Evolutionary conservation across 2,113 vertebrate genomes (phyloP), one percentile per base, ranked within the genome.

Genomic region (Paralichthys olivaceus): DNA sequence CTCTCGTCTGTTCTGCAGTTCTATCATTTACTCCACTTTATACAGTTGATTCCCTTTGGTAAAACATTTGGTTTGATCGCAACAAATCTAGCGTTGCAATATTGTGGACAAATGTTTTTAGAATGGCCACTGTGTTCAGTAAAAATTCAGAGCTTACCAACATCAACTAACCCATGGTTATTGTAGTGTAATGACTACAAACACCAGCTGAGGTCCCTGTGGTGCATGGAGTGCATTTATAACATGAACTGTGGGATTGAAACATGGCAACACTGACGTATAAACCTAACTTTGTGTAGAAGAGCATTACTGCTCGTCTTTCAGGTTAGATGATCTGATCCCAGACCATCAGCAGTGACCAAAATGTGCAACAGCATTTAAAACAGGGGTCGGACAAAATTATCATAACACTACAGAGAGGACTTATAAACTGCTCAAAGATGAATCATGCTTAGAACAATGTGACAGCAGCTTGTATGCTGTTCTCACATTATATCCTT

Each of bases 121-220:
- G 7, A 53, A 7, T 47, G 13, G 43, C 15, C 43, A 19, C 37
- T 19, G 43, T 17, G 1, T 19, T 47, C 14, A 45, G 43, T 45
- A 45, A 17, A 45, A 45, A 45, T 45, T 45, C 43, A 45, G 15
- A 45, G 40, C 40, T 17, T 49, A 37, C 59, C 28, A 64, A 28
- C n/a, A 17, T 49, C 28, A 65, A 53, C 23, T 28, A 17, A 67
- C 13, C 0, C 0, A 32, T 55, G 19, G 11, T 66, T 43, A 67
- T 34, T 63, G 37, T 19, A 67, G 45, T 57, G 67, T 69, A 62
- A 62, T 63, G 25, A 53, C 60, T 57, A 61, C 13, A 45, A 47
- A 28, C 13, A 13, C 58, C 71, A 72, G 45, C 45, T 26, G 79
- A 63, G 76, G 72, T 65, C 80, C 26, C 76, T 76, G 68, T 69